Percentiles rank a stretch among this genome's conserved stretches.
Conservation (phyloP, 2,888 invertebrate genomes). For the Drosophila phalerata region DNA sequence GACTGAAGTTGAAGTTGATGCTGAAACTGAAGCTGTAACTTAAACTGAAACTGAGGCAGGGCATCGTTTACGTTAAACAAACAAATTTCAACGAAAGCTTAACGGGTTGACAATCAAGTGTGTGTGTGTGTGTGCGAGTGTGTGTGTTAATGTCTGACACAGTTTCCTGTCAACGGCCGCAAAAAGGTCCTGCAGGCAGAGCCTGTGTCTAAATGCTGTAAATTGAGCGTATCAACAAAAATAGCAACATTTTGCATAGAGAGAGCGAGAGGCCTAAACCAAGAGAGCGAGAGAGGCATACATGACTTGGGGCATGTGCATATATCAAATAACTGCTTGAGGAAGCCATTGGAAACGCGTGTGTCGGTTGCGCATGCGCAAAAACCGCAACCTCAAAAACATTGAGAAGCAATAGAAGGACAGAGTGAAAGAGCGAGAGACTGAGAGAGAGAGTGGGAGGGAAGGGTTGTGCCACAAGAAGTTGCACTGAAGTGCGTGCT, state of each 20-base stretch:
- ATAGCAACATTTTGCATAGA: conserved; percentile 49
- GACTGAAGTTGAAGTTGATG: conserved; percentile 8
- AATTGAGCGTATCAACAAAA: conserved; percentile 71
- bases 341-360: conserved; percentile 67
- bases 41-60: conserved; percentile 11
- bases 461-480: conserved; percentile 16
- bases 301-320: neutral
- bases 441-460: neutral
- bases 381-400: conserved; percentile 55
- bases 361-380: conserved; percentile 71
- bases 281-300: neutral
- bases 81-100: conserved; percentile 62
- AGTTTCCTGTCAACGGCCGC: conserved; percentile 60
- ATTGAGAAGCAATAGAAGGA: neutral
- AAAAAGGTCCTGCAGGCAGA: conserved; percentile 34
- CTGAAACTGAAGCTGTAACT: conserved; percentile 13
- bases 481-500: conserved; percentile 48
- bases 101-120: conserved; percentile 39
- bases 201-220: conserved; percentile 59
- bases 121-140: conserved; percentile 12
- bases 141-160: conserved; percentile 55
- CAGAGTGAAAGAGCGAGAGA: neutral
- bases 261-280: neutral
- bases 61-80: conserved; percentile 60
- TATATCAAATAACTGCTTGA: conserved; percentile 54